phyloP scores from a whole-genome alignment of 1,140 invertebrate genomes.

The Heliconius hermathena region DNA sequence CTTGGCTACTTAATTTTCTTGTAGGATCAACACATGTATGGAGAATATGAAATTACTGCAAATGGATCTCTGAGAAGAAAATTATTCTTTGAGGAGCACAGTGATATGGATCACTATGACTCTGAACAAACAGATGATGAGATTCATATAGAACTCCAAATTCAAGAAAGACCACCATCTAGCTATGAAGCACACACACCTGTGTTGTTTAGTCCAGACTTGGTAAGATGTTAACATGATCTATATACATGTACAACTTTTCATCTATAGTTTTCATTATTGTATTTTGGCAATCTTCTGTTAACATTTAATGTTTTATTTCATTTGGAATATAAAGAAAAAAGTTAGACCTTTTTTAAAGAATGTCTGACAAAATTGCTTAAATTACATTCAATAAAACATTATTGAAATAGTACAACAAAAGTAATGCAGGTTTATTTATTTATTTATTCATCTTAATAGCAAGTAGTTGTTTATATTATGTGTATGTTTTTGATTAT shows the following conservation, averaged over 20 bases:
- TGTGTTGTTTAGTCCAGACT: conserved; percentile 64
- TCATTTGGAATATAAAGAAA: too few relatives aligned
- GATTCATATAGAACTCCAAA: conserved; percentile 46
- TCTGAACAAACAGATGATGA: conserved; percentile 76
- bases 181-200: conserved; percentile 65
- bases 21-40: conserved; percentile 67
- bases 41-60: conserved; percentile 74
- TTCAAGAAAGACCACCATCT: conserved; percentile 48
- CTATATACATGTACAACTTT: neutral
- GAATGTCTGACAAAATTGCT: too few relatives aligned
- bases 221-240: conserved; percentile 49
- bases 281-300: too few relatives aligned
- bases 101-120: conserved; percentile 69
- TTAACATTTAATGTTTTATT: too few relatives aligned
- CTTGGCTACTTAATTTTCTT: conserved; percentile 29
- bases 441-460: too few relatives aligned
- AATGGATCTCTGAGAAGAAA: conserved; percentile 74
- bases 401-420: too few relatives aligned
- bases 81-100: conserved; percentile 74
- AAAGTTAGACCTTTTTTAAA: too few relatives aligned
- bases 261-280: neutral
- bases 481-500: too few relatives aligned
- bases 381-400: too few relatives aligned
- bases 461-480: too few relatives aligned
- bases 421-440: too few relatives aligned